Conservation (phyloP, 2,797 vertebrate genomes). For the Typhlichthys subterraneus region DNA sequence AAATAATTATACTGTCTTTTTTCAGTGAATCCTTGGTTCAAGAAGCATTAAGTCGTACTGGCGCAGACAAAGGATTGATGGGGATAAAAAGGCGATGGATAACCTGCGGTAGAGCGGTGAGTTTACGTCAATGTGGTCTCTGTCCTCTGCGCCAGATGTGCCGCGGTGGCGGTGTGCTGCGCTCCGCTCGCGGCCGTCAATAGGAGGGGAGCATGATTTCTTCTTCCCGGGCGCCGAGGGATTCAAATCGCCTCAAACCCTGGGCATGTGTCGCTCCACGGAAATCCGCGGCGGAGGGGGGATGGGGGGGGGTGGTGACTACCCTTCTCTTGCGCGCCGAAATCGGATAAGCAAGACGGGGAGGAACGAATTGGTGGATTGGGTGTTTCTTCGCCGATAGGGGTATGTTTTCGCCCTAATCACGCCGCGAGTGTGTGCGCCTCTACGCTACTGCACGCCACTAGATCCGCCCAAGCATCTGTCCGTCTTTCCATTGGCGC, state of each 20-base stretch:
- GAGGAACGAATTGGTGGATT: slow-evolving; percentile 26
- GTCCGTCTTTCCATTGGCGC: slow-evolving; percentile 93
- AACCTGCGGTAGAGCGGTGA: slow-evolving; percentile 75
- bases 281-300: slow-evolving; percentile 4
- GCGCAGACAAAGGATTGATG: slow-evolving; percentile 64
- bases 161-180: slow-evolving; percentile 60
- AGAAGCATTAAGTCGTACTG: slow-evolving; percentile 58
- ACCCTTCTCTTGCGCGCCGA: slow-evolving; percentile 13
- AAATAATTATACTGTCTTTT: slow-evolving; percentile 62
- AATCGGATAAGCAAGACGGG: slow-evolving; percentile 19
- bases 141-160: slow-evolving; percentile 72
- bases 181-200: slow-evolving; percentile 59
- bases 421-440: slow-evolving; percentile 71
- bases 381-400: slow-evolving; percentile 58
- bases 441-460: slow-evolving; percentile 78
- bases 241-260: slow-evolving; percentile 49
- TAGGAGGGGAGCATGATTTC: slow-evolving; percentile 50
- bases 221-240: slow-evolving; percentile 59
- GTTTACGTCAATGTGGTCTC: slow-evolving; percentile 39
- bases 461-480: slow-evolving; percentile 98
- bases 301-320: neutral
- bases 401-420: slow-evolving; percentile 73
- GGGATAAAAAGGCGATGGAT: slow-evolving; percentile 50
- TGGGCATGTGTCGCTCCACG: slow-evolving; percentile 42
- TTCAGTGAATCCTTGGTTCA: slow-evolving; percentile 66